Percentiles rank a stretch among this genome's conserved stretches.
phyloP scores from a whole-genome alignment of 2,888 invertebrate species.

The Diploptera punctata region DNA sequence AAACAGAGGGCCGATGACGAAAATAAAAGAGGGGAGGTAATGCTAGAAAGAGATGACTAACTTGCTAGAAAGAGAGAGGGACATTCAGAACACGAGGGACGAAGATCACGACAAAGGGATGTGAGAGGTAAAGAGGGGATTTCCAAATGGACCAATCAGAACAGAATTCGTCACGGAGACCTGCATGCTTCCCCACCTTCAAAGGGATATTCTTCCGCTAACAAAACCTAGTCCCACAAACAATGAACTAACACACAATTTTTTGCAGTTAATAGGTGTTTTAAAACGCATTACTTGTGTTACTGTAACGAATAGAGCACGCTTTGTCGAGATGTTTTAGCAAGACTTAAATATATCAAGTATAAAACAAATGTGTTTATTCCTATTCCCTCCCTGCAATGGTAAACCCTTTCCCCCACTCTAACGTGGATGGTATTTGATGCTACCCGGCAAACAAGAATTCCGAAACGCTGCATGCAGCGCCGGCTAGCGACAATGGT shows the following conservation, averaged over 20 bases:
- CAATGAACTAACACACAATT: too few species aligned
- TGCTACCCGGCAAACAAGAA: neutral
- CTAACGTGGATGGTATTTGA: neutral
- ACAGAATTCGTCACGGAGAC: conserved; percentile 62
- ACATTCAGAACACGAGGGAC: conserved; percentile 17
- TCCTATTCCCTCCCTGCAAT: conserved; percentile 40
- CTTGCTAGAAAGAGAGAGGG: conserved; percentile 15
- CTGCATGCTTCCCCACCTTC: conserved; percentile 12
- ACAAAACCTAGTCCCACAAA: conserved; percentile 52
- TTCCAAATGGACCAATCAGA: conserved; percentile 61
- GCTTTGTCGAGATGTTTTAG: too few species aligned
- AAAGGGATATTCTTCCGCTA: conserved; percentile 51
- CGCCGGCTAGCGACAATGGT: conserved; percentile 31
- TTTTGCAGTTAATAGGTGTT: too few species aligned
- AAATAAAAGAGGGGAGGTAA: conserved; percentile 2
- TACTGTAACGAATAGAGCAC: too few species aligned
- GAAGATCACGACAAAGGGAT: neutral
- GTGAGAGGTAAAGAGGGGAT: conserved; percentile 24
- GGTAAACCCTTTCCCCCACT: neutral
- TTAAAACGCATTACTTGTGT: too few species aligned
- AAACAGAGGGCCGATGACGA: neutral
- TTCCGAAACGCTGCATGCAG: conserved; percentile 35
- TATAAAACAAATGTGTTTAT: too few species aligned
- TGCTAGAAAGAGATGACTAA: neutral
- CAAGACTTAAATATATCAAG: too few species aligned